A percentile compares a stretch with the other conserved stretches of the same genome.
Conservation (phyloP, 2,797 vertebrate species). For the Setipinna tenuifilis region DNA sequence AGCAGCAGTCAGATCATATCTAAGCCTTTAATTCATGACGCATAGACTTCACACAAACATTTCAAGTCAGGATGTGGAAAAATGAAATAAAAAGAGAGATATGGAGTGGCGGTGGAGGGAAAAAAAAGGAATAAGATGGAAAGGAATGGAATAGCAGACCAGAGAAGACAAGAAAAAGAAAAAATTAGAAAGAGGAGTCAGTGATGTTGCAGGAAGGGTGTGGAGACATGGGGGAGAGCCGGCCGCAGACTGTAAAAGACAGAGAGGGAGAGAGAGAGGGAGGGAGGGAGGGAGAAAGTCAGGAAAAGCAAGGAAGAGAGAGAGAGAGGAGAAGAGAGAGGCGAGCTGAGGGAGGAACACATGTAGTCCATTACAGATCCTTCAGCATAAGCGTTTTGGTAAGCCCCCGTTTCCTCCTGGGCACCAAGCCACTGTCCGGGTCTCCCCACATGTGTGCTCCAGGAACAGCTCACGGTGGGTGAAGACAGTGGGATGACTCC, state of each 20-base stretch:
- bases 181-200: background rate
- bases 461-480: background rate
- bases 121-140: no score
- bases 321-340: background rate
- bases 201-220: conserved; percentile 24
- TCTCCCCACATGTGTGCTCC: conserved; percentile 25
- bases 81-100: background rate
- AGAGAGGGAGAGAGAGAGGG: background rate
- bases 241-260: background rate
- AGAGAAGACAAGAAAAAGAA: background rate
- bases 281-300: background rate
- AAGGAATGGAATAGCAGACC: background rate
- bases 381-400: conserved; percentile 39
- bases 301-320: background rate
- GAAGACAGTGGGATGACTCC: conserved; percentile 21
- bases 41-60: background rate
- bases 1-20: background rate
- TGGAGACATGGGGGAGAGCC: conserved; percentile 13
- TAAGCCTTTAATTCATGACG: background rate
- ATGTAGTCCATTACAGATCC: conserved; percentile 45
- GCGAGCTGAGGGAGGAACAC: conserved; percentile 20
- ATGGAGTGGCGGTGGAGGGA: no score
- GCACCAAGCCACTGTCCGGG: conserved; percentile 15
- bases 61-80: background rate
- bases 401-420: conserved; percentile 34